Evolutionary conservation across 2,888 invertebrate genomes (phyloP), one percentile per base, ranked within the genome.

Genomic region (Ophion slaviceki): DNA sequence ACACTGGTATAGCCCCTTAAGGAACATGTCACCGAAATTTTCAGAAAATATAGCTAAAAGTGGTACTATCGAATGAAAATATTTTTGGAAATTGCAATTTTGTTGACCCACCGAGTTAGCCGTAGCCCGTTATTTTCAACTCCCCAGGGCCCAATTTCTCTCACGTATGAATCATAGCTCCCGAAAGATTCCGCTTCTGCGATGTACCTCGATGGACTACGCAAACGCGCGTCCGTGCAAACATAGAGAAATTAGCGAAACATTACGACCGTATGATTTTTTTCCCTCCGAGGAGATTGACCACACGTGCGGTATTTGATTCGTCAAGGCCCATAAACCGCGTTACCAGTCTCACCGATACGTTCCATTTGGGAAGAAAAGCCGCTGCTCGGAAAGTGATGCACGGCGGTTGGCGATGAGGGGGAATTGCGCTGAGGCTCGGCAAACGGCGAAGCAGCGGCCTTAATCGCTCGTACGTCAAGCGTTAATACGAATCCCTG

Each of bases 401-500:
- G 40, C 40, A 40, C 40, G 32, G 7, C 24, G 28, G 61, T 47
- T 14, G 75, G 71, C n/a, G 11, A 61, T 62, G 62, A 40, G 40
- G 45, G 45, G 57, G 45, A 64, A 28, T 64, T 68, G 68, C 45
- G 40, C 47, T 71, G 17, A 20, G 32, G 5, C 61, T 7, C 28
- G 17, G 17, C 59, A 64, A 24, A 72, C n/a, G 32, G 53, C 71
- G 66, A 64, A 57, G 24, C 57, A 71, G 40, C 77, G 82, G 71
- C 80, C 85, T 85, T 82, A 85, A 85, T 85, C 85, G 79, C 76
- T 71, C 76, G 47, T 75, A 79, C 77, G 72, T 67, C 80, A 85
- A 71, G 71, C 72, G 79, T 79, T 82, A 66, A 74, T 77, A 80
- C 40, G 85, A 86, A 80, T 28, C 36, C 32, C n/a, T 47, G 47